phyloP scores from a whole-genome alignment of 2,888 invertebrate species.

The Andrena bucephala region DNA sequence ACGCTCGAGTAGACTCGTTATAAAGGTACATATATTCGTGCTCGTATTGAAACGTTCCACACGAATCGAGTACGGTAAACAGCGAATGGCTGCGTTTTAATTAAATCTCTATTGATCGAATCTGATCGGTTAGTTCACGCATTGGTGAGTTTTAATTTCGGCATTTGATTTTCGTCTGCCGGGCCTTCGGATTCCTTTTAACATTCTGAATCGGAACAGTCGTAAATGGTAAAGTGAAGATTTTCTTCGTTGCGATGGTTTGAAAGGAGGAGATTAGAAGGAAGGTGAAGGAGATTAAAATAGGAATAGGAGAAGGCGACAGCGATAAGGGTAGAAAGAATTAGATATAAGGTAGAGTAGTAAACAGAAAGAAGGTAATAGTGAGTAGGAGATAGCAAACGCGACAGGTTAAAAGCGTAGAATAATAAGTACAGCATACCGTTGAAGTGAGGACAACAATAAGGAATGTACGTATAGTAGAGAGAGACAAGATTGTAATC shows the following conservation, averaged over 20 bases:
- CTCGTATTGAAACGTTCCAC: constrained; percentile 37
- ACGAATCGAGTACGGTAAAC: constrained; percentile 53
- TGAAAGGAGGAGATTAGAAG: no score
- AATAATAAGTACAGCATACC: no score
- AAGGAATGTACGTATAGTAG: no score
- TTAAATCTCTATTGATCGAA: constrained; percentile 75
- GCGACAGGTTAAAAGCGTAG: no score
- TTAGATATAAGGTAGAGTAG: no score
- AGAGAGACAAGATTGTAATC: no score
- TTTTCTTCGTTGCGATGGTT: background rate
- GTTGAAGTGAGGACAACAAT: no score
- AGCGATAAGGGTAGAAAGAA: no score
- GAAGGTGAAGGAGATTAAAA: no score
- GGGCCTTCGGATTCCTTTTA: constrained; percentile 23
- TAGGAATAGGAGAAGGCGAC: no score
- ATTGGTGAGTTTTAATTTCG: constrained; percentile 75
- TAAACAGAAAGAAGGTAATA: no score
- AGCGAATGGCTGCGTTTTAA: constrained; percentile 72
- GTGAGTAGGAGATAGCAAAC: no score
- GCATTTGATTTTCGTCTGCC: constrained; percentile 16
- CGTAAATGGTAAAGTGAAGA: background rate
- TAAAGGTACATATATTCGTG: constrained; percentile 47
- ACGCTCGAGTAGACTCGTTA: constrained; percentile 42
- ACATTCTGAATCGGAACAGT: background rate
- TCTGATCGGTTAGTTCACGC: constrained; percentile 69